phyloP scores from a whole-genome alignment of 2,113 vertebrate genomes.

The Pelusios castaneus region DNA sequence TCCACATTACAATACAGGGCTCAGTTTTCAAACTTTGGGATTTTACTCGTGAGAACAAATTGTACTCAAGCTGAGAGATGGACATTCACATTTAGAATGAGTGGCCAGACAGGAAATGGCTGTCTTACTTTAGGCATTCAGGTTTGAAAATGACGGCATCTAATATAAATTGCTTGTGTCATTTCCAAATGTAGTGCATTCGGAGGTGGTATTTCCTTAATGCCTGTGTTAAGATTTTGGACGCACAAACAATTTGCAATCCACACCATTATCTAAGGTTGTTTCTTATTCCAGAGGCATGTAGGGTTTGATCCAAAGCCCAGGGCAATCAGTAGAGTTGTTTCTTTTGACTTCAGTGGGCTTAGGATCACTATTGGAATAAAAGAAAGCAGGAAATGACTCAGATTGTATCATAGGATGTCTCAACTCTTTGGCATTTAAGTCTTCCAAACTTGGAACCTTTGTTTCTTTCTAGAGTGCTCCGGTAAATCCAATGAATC shows the following conservation, averaged over 20 bases:
- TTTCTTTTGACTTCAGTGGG: conserved; percentile 32
- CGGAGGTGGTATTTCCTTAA: not conserved
- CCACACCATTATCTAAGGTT: not conserved
- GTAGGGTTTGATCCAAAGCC: not conserved
- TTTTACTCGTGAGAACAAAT: not conserved
- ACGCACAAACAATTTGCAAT: not conserved
- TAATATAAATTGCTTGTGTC: not conserved
- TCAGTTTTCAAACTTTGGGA: not conserved
- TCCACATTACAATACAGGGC: rapidly evolving
- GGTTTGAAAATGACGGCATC: not conserved
- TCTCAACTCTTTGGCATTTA: conserved; percentile 19
- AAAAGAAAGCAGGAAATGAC: conserved; percentile 52
- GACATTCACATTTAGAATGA: not conserved
- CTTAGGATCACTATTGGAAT: conserved; percentile 34
- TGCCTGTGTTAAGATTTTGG: not conserved
- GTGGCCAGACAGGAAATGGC: not conserved
- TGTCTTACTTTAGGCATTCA: not conserved
- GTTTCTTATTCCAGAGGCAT: not conserved
- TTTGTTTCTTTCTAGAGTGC: conserved; percentile 10
- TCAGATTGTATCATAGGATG: conserved; percentile 46
- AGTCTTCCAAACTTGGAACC: not conserved
- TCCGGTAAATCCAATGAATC: conserved; percentile 14
- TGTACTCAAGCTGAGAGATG: not conserved
- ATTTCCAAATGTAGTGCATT: not conserved
- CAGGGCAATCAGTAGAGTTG: not conserved